These are phyloP conservation scores for Cistogaster globosa DNA, from an alignment of 2,888 invertebrate species.

Conservation along the genomic window DNA sequence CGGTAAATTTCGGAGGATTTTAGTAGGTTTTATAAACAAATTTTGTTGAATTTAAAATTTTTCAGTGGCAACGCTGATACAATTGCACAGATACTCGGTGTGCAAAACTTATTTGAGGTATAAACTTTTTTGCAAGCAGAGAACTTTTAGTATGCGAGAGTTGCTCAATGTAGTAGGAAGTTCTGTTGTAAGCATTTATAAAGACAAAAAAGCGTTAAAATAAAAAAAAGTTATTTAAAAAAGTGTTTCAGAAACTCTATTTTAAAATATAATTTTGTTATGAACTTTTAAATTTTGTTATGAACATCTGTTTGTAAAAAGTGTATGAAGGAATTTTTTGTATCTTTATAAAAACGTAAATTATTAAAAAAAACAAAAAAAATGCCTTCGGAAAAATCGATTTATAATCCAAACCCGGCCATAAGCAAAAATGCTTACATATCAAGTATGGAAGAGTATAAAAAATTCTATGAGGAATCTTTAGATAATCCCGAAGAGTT, in stretches of 20 bases:
- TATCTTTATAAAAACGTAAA: conserved; percentile 7
- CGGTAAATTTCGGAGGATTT: too few relatives aligned
- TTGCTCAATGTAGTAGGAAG: conserved; percentile 48
- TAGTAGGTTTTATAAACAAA: too few relatives aligned
- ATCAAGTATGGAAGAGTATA: conserved; percentile 89
- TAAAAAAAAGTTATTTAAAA: conserved; percentile 18
- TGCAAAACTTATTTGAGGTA: conserved; percentile 2
- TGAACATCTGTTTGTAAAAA: conserved; percentile 21
- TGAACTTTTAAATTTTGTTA: conserved; percentile 47
- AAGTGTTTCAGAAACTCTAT: conserved; percentile 11
- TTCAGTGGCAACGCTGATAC: too few relatives aligned
- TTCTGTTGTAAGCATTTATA: conserved; percentile 13
- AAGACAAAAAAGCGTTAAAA: conserved; percentile 23
- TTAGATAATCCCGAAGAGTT: conserved; percentile 94
- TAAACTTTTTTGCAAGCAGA: conserved; percentile 32
- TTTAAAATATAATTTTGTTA: conserved; percentile 32
- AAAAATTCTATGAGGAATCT: conserved; percentile 92
- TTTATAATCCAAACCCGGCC: conserved; percentile 85
- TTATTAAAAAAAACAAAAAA: conserved; percentile 68
- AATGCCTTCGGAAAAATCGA: conserved; percentile 85
- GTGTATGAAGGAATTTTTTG: conserved; percentile 22
- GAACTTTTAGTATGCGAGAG: conserved; percentile 58
- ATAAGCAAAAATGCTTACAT: conserved; percentile 86
- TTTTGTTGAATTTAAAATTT: too few relatives aligned
- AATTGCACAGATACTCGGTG: too few relatives aligned